phyloP scores from a whole-genome alignment of 2,797 vertebrate species.

The Falco columbarius region DNA sequence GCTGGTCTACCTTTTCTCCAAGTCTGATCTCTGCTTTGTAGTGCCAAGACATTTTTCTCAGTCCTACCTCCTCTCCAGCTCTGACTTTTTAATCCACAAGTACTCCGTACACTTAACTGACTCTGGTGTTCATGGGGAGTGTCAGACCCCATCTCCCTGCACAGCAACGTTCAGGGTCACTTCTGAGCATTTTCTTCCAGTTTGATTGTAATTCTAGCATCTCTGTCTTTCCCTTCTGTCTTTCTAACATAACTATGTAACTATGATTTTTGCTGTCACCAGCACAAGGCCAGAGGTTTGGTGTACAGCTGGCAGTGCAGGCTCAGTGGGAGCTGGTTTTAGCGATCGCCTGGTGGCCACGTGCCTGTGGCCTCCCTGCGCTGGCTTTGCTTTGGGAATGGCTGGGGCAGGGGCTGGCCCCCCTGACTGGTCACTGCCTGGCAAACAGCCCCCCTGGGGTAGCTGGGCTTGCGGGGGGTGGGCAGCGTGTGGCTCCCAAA shows the following conservation, averaged over 20 bases:
- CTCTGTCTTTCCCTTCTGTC: not conserved
- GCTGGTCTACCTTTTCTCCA: not conserved
- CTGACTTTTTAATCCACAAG: not conserved
- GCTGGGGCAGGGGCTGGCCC: too few species aligned
- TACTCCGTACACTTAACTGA: not conserved
- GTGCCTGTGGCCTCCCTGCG: rapidly evolving
- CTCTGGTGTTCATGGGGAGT: not conserved
- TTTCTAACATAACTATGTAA: not conserved
- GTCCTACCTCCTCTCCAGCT: not conserved
- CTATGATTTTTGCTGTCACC: rapidly evolving
- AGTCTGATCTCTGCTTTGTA: not conserved
- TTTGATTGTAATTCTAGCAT: not conserved
- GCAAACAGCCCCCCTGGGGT: not conserved
- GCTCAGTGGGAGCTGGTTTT: not conserved
- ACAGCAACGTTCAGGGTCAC: rapidly evolving
- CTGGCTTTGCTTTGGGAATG: rapidly evolving
- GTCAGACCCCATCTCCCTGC: not conserved
- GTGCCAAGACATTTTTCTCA: not conserved
- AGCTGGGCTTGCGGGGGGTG: rapidly evolving
- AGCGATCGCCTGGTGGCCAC: not conserved
- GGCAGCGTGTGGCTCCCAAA: not conserved
- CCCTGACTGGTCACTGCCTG: rapidly evolving
- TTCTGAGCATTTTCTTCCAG: not conserved
- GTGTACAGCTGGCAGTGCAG: rapidly evolving
- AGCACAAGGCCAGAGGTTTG: not conserved